A percentile compares a stretch with the other conserved stretches of the same genome.
These are phyloP conservation scores for Acrocephalus scirpaceus DNA, from an alignment of 2,797 vertebrate species.

Conservation along the genomic window DNA sequence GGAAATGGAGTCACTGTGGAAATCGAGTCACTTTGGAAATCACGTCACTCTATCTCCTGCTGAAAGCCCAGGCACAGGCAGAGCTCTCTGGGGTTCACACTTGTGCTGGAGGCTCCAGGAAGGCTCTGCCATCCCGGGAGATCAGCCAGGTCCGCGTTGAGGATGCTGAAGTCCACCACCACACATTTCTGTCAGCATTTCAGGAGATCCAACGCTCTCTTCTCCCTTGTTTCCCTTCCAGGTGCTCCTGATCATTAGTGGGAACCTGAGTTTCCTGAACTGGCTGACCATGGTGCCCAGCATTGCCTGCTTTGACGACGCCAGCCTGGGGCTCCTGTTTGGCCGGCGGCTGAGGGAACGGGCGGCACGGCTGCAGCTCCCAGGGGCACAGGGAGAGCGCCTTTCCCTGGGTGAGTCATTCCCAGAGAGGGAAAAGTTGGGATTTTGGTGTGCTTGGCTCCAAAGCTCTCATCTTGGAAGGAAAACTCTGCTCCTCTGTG, in stretches of 20 bases:
- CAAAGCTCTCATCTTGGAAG: accelerated
- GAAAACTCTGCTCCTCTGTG: not conserved
- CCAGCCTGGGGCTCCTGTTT: constrained; percentile 83
- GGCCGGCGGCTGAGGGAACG: constrained; percentile 59
- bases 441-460: not conserved
- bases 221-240: constrained; percentile 1
- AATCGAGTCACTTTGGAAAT: not conserved
- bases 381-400: not conserved
- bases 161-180: not conserved
- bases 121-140: not conserved
- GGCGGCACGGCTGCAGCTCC: constrained; percentile 71
- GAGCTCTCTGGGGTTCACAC: not conserved
- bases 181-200: accelerated
- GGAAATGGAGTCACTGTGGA: accelerated
- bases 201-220: not conserved
- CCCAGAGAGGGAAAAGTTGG: accelerated
- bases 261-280: constrained; percentile 97
- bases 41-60: not conserved
- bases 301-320: constrained; percentile 91
- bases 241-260: constrained; percentile 89
- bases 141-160: accelerated
- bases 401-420: constrained; percentile 66
- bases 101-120: not conserved
- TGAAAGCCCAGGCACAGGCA: not conserved
- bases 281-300: constrained; percentile 95